Evolutionary conservation across 2,888 invertebrate genomes (phyloP).

Genomic region (Acrobasis repandana): DNA sequence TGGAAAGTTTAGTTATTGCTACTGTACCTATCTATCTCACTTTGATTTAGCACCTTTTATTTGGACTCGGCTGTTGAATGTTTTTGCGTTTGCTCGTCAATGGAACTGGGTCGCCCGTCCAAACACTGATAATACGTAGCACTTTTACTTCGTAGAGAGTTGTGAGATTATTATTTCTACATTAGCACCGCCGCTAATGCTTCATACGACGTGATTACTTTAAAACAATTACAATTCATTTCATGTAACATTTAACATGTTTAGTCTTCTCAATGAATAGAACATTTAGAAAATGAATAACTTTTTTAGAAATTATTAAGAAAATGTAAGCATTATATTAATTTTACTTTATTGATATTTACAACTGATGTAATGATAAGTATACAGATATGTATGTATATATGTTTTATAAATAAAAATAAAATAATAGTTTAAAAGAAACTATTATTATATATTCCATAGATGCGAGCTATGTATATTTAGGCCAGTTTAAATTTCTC

Average conservation of each 20-base stretch:
- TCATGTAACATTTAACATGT: background rate
- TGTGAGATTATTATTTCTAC: slow-evolving; percentile 58
- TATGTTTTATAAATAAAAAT: too few species aligned
- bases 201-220: slow-evolving; percentile 26
- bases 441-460: too few species aligned
- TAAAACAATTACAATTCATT: slow-evolving; percentile 30
- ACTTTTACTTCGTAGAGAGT: slow-evolving; percentile 74
- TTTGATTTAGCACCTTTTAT: slow-evolving; percentile 66
- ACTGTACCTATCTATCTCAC: slow-evolving; percentile 46
- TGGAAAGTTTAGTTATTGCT: slow-evolving; percentile 8
- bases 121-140: slow-evolving; percentile 65
- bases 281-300: background rate
- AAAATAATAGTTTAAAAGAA: too few species aligned
- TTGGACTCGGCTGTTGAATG: slow-evolving; percentile 53
- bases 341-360: too few species aligned
- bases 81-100: slow-evolving; percentile 63
- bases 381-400: too few species aligned
- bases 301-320: background rate
- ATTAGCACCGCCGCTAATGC: slow-evolving; percentile 42
- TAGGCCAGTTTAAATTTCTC: too few species aligned
- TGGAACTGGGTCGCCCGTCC: slow-evolving; percentile 69
- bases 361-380: too few species aligned
- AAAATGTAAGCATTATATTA: too few species aligned
- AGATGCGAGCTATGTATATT: too few species aligned
- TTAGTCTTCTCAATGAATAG: background rate